Conservation (phyloP, 2,888 invertebrate species). For the Mantis religiosa region DNA sequence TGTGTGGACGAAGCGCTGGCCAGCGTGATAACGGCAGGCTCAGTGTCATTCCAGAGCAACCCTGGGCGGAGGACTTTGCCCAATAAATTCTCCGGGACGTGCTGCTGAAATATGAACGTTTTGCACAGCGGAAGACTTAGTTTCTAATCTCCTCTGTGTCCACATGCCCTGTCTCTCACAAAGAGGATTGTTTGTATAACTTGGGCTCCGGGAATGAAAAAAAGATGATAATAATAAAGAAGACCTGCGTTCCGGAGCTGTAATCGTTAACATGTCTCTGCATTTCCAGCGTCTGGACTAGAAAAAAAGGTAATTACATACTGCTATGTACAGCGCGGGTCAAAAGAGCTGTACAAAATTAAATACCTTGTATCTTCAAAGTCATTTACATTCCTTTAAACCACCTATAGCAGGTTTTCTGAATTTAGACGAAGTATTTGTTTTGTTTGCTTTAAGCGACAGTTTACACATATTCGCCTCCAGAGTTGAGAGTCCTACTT, state of each 20-base stretch:
- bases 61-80: not conserved
- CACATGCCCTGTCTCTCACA: not conserved
- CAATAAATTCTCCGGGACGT: not conserved
- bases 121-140: not conserved
- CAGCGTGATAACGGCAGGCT: not conserved
- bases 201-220: not conserved
- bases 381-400: too few species aligned
- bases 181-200: not conserved
- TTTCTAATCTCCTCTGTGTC: not conserved
- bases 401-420: too few species aligned
- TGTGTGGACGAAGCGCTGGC: not conserved
- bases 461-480: too few species aligned
- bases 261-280: not conserved
- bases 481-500: too few species aligned
- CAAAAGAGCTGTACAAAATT: too few species aligned
- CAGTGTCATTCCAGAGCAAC: not conserved
- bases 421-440: too few species aligned
- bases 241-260: not conserved
- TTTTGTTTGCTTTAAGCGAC: too few species aligned
- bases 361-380: too few species aligned
- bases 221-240: not conserved
- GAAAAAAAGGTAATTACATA: not conserved
- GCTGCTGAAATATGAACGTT: not conserved
- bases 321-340: not conserved
- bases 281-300: not conserved